Evolutionary conservation across 2,797 vertebrate genomes (phyloP), one percentile per base, ranked within the genome.

Genomic region (Phoeniculus purpureus): DNA sequence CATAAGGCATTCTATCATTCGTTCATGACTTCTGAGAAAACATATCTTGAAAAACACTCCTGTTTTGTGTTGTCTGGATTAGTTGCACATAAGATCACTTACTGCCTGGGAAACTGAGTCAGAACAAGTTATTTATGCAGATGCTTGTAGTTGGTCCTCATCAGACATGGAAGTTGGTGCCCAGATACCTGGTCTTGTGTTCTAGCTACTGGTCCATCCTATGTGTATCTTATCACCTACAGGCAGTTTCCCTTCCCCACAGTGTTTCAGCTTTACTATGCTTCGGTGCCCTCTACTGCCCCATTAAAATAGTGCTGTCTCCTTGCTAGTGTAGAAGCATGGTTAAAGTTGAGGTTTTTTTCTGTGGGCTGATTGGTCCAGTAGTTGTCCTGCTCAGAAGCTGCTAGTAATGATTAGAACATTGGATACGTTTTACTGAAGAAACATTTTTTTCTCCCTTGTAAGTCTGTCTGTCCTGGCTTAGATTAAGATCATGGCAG

Each of bases 261-360:
- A 81, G 19, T 65, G 7, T 52, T 72, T 72, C 83, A 84, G 75
- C 95, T 95, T 90, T 62, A 62, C 90, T 96, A 75, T 75, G 92
- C 88, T 95, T 92, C 94, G 81, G 89, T 96, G 94, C 94, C 94
- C 94, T 96, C 94, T 95, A 50, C 90, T 94, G 94, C 90, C 88
- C 81, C 16, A 0, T 50, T 86, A 48, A 88, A 94, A 95, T 88
- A 96, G 66, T 95, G 94, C 94, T 93, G 65, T 84, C 61, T 82
- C 72, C 86, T 74, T 55, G n/a, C 70, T 75, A 0, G 45, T 16
- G 2, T 3, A 50, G 71, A 77, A 66, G 10, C 32, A 1, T 2
- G 40, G 21, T 34, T 51, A 3, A 11, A 40, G 79, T 71, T 48
- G 12, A 4, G 13, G n/a, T n/a, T 26, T 48, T 25, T 25, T 43